phyloP scores from a whole-genome alignment of 2,888 invertebrate genomes.

The Torymus texanus region DNA sequence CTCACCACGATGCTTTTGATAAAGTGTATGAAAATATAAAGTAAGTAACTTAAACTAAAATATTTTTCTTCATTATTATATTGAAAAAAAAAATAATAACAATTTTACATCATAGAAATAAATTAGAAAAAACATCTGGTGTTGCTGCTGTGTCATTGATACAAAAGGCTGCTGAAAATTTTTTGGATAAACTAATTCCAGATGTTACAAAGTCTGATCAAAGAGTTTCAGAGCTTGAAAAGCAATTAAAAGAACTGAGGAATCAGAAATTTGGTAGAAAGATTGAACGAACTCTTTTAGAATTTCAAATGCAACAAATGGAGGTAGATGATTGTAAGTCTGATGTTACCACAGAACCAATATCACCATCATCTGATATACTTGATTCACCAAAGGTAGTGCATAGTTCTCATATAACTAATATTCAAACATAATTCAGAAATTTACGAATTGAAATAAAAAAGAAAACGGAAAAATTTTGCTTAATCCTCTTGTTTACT shows the following conservation, averaged over 20 bases:
- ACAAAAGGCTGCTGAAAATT: constrained; percentile 48
- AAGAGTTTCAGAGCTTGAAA: constrained; percentile 33
- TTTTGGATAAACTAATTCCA: constrained; percentile 36
- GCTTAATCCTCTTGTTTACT: no score
- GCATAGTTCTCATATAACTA: neutral
- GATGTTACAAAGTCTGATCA: constrained; percentile 40
- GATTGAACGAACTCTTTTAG: constrained; percentile 4
- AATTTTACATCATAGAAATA: constrained; percentile 26
- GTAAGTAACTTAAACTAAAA: constrained; percentile 26
- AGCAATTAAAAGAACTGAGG: constrained; percentile 13
- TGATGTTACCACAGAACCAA: neutral
- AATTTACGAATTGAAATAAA: no score
- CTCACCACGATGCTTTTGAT: constrained; percentile 66
- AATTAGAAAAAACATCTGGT: constrained; percentile 21
- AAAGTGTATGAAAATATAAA: constrained; percentile 56
- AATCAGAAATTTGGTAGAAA: neutral
- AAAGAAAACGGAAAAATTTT: no score
- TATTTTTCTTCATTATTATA: neutral
- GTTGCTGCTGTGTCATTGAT: constrained; percentile 45
- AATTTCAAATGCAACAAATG: constrained; percentile 22
- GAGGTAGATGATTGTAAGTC: constrained; percentile 15
- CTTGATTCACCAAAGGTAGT: constrained; percentile 29
- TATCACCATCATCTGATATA: constrained; percentile 2
- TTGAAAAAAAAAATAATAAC: neutral
- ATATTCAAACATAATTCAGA: neutral